Conservation (phyloP, 1,140 invertebrate genomes). For the Drosophila bocki region DNA sequence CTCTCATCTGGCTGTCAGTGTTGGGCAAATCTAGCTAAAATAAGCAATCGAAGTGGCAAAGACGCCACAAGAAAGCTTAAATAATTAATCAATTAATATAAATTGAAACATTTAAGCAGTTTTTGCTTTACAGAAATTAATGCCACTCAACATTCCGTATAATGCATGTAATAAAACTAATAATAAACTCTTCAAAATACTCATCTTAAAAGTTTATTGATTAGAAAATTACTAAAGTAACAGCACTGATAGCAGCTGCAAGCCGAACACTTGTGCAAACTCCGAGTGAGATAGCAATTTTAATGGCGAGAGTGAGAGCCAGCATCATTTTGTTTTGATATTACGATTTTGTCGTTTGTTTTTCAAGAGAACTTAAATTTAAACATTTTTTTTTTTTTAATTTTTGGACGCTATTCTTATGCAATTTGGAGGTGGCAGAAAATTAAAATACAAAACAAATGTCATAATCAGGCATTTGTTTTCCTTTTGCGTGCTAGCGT, state of each 20-base stretch:
- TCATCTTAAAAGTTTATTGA: background rate
- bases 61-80: background rate
- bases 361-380: conserved; percentile 3
- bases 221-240: background rate
- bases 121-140: background rate
- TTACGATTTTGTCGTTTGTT: conserved; percentile 7
- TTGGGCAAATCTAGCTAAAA: background rate
- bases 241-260: conserved; percentile 3
- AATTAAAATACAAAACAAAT: conserved; percentile 32
- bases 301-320: background rate
- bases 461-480: conserved; percentile 14
- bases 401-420: conserved; percentile 17
- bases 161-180: background rate
- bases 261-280: conserved; percentile 5
- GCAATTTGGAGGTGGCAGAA: conserved; percentile 19
- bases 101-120: too few species aligned
- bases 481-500: conserved; percentile 18
- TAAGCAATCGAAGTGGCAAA: background rate
- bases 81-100: too few species aligned
- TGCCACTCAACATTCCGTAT: background rate
- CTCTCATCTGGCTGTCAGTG: conserved; percentile 15
- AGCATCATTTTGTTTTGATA: background rate
- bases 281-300: background rate
- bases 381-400: conserved; percentile 16
- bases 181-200: background rate